These are phyloP conservation scores for Zoroaster sp. DNA, from an alignment of 53 echinoderm and acorn worm genomes.

Conservation along the genomic window DNA sequence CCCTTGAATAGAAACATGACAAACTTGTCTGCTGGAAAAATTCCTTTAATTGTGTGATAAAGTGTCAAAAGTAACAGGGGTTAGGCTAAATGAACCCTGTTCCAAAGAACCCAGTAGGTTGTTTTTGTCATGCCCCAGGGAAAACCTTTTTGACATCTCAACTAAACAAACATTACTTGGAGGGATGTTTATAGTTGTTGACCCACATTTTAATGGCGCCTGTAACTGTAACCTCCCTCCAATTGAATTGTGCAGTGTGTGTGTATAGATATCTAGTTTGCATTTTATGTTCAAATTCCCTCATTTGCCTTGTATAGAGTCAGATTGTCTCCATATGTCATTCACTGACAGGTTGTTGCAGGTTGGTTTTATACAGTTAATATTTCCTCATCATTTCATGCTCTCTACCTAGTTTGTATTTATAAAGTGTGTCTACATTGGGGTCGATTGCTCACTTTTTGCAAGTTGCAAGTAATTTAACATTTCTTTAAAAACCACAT, in stretches of 20 bases:
- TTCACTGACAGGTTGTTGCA: not conserved
- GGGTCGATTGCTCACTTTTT: too few relatives aligned
- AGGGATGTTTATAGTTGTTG: slow-evolving; percentile 20
- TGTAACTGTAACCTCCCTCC: not conserved
- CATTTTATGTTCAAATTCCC: not conserved
- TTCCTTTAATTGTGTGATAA: not conserved
- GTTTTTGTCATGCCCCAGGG: not conserved
- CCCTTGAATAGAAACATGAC: not conserved
- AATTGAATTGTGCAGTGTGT: not conserved
- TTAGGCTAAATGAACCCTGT: slow-evolving; percentile 18
- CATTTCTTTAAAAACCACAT: not conserved
- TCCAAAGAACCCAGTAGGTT: not conserved
- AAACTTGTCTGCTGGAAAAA: not conserved
- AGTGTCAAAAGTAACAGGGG: slow-evolving; percentile 2
- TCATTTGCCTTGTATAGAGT: not conserved
- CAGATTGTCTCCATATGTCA: not conserved
- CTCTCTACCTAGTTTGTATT: too few relatives aligned
- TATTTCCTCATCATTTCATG: too few relatives aligned
- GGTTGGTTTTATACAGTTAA: too few relatives aligned
- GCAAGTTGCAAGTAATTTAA: too few relatives aligned
- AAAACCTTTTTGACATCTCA: slow-evolving; percentile 1
- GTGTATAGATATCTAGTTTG: not conserved
- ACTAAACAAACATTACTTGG: slow-evolving; percentile 37
- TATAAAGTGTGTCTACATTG: too few relatives aligned
- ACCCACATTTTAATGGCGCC: slow-evolving; percentile 38